Evolutionary conservation across 37 sponge, comb jelly and placozoan species (phyloP), one percentile per base, ranked within the genome.

Genomic region (Aplysina aerophoba): DNA sequence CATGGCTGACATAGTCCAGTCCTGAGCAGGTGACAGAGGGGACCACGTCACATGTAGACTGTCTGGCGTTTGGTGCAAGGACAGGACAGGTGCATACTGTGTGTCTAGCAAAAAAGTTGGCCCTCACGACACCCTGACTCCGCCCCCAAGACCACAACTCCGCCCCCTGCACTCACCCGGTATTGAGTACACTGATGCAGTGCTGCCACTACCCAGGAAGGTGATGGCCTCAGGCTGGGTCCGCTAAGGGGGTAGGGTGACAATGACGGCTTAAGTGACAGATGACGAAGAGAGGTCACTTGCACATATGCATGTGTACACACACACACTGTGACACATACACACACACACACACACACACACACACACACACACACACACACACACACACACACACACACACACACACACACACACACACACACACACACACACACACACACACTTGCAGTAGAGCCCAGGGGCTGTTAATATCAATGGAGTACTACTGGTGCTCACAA

Each of bases 1-100:
- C 97, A 65, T 98, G 99, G 38, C 83, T 88, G 39, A 96, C 92
- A 85, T 98, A 98, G 79, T 98, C 99, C 25, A 98, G 60, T 0
- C 99, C 99, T 89, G 81, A 14, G 35, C 34, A 0, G 25, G 34
- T 50, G 6, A 30, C n/a, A 44, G n/a, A n/a, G n/a, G n/a, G n/a
- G n/a, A 79, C 63, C 80, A 85, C 59, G 59, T 17, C 59, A 57
- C 17, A 17, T 57, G 59, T 57, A 57, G 59, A n/a, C n/a, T n/a
- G n/a, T n/a, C n/a, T n/a, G n/a, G n/a, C n/a, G n/a, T n/a, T n/a
- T n/a, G n/a, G n/a, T n/a, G n/a, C n/a, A n/a, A n/a, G n/a, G n/a
- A n/a, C n/a, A n/a, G n/a, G n/a, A n/a, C n/a, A n/a, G n/a, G n/a
- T n/a, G n/a, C n/a, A n/a, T n/a, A n/a, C n/a, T n/a, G n/a, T n/a